Percentiles rank a stretch among this genome's conserved stretches.
phyloP scores from a whole-genome alignment of 2,797 vertebrate genomes.

The Enteromius paludinosus region DNA sequence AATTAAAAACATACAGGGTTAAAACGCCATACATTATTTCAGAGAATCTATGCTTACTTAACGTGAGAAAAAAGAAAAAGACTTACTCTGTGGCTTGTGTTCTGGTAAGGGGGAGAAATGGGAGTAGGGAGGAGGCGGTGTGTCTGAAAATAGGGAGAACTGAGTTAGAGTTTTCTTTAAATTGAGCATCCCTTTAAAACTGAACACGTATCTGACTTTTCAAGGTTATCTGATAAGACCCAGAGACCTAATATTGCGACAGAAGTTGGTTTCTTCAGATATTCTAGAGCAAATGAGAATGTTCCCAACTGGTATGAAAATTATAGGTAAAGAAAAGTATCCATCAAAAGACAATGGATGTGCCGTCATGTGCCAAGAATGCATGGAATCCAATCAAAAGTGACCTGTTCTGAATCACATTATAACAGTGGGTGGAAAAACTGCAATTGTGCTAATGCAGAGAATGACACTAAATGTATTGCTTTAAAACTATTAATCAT shows the following conservation, averaged over 20 bases:
- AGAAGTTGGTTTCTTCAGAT: not conserved
- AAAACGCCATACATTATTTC: not conserved
- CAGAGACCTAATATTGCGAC: not conserved
- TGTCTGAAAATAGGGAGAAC: slow-evolving; percentile 84
- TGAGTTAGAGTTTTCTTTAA: slow-evolving; percentile 40
- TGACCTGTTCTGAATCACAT: slow-evolving; percentile 6
- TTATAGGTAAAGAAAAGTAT: slow-evolving; percentile 27
- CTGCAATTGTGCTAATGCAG: not conserved
- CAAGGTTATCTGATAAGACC: not conserved
- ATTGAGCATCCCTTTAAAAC: slow-evolving; percentile 21
- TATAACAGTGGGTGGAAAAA: not conserved
- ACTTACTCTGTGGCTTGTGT: slow-evolving; percentile 92
- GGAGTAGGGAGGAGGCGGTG: slow-evolving; percentile 95
- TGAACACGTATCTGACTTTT: slow-evolving; percentile 1
- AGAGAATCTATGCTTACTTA: not conserved
- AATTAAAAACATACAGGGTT: not conserved
- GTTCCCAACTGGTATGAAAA: slow-evolving; percentile 38
- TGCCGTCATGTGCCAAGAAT: slow-evolving; percentile 9
- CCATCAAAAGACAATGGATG: slow-evolving; percentile 24
- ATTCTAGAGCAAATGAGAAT: slow-evolving; percentile 14
- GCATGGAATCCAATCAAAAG: slow-evolving; percentile 24
- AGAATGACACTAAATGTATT: not conserved
- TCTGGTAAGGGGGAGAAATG: slow-evolving; percentile 84
- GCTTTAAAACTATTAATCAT: not conserved
- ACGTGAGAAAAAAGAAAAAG: not conserved